Conservation (phyloP, 2,888 invertebrate genomes). For the Drosophila barbarae region DNA sequence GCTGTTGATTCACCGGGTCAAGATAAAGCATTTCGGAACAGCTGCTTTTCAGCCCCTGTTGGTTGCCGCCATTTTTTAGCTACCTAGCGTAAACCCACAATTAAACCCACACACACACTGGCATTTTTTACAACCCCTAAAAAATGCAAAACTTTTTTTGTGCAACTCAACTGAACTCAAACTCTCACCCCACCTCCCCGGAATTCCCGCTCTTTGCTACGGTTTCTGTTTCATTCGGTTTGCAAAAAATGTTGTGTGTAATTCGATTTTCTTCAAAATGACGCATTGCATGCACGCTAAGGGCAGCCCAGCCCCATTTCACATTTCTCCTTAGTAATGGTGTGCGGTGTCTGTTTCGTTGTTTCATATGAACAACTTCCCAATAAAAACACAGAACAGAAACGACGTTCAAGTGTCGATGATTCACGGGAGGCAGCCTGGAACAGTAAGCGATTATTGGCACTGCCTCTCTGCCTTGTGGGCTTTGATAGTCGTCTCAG, state of each 20-base stretch:
- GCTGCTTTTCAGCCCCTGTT: slow-evolving; percentile 31
- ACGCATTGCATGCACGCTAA: slow-evolving; percentile 59
- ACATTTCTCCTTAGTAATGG: slow-evolving; percentile 3
- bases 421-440: slow-evolving; percentile 26
- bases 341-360: slow-evolving; percentile 30
- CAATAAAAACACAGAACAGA: slow-evolving; percentile 20
- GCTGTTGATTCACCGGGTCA: slow-evolving; percentile 38
- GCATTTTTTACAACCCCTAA: slow-evolving; percentile 59
- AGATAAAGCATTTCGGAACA: slow-evolving; percentile 16
- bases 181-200: slow-evolving; percentile 13
- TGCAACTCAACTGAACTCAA: background rate
- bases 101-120: slow-evolving; percentile 7
- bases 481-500: slow-evolving; percentile 11
- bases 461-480: background rate
- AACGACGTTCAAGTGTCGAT: slow-evolving; percentile 22
- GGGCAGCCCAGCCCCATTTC: slow-evolving; percentile 14
- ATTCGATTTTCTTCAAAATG: slow-evolving; percentile 69
- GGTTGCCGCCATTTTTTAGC: slow-evolving; percentile 43
- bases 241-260: slow-evolving; percentile 51
- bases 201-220: slow-evolving; percentile 53
- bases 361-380: slow-evolving; percentile 58
- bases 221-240: slow-evolving; percentile 70
- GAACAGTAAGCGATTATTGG: slow-evolving; percentile 20
- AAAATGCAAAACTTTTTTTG: slow-evolving; percentile 51
- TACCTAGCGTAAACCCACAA: slow-evolving; percentile 5